Conservation (phyloP, 1,140 invertebrate genomes). For the Pomacea maculata region DNA sequence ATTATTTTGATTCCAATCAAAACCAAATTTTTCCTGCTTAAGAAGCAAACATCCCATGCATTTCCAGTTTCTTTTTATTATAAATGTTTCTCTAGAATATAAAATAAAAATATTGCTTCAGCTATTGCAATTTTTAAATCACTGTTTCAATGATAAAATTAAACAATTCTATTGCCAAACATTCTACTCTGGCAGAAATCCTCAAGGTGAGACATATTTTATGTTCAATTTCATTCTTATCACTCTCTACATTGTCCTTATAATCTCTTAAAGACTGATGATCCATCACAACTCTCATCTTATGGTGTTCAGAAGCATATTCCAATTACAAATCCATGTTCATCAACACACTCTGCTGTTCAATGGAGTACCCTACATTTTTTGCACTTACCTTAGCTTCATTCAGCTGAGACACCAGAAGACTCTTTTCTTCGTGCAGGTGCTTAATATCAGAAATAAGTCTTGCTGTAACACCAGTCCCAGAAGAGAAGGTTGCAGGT, state of each 20-base stretch:
- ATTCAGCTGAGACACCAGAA: conserved; percentile 40
- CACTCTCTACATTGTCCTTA: too few species aligned
- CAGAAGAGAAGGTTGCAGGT: not conserved
- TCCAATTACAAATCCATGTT: too few species aligned
- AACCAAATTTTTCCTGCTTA: not conserved
- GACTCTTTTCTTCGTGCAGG: conserved; percentile 50
- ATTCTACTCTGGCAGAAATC: too few species aligned
- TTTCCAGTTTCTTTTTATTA: not conserved
- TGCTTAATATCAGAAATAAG: conserved; percentile 39
- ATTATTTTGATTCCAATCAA: too few species aligned
- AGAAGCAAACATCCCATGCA: not conserved
- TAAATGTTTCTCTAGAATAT: not conserved
- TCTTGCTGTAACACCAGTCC: not conserved
- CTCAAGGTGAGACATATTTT: too few species aligned
- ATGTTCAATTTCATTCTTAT: too few species aligned
- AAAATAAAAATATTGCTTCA: not conserved
- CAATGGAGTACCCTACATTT: not conserved
- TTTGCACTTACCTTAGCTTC: conserved; percentile 3
- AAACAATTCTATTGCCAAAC: too few species aligned
- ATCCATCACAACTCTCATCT: too few species aligned
- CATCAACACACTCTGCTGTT: not conserved
- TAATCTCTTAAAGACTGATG: too few species aligned
- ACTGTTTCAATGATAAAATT: too few species aligned
- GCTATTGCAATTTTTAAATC: not conserved
- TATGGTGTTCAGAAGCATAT: too few species aligned